Evolutionary conservation across 30 jellyfish, hydroid and myxozoan species (phyloP), one percentile per base, ranked within the genome.

Genomic region (Hydra vulgaris): DNA sequence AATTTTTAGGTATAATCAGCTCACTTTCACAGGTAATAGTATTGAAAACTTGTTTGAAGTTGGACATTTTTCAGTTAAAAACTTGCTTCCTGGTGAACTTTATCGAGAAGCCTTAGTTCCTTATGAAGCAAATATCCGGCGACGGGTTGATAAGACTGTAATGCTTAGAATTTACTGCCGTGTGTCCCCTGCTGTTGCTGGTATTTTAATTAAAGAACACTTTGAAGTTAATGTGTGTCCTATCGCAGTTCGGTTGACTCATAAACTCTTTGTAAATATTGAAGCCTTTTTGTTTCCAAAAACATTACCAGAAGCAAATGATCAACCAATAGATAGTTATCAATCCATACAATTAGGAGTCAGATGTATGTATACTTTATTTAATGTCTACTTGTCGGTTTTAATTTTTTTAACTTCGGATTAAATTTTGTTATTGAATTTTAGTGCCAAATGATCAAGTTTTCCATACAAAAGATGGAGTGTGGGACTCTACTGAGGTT

Each of bases 191-290:
- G 95, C 98, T 18, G 98, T 92, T 7, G 98, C 96, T 7, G 98
- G 98, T 23, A 92, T 92, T 20, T 79, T 82, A 68, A 89, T 92
- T 70, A 76, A 86, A 26, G 98, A 92, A 71, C 98, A 92, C 73
- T 92, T 92, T 70, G 98, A 92, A 77, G 95, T 92, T 84, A 92
- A 92, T 83, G 96, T 92, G 20, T 92, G 98, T 27, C 98, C 98
- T 17, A 87, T 92, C 61, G 98, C 98, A 21, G 98, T 92, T 25
- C 80, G 98, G 70, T 80, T 92, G 74, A 92, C 98, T 4, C 86
- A 85, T 74, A 80, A 87, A 55, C 84, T 92, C 40, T 87, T 82
- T 78, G 95, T 83, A 26, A 79, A 92, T 72, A 23, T 86, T 27
- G 88, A 77, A 80, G 73, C 88, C 55, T 92, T 92, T 68, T 92